phyloP scores from a whole-genome alignment of 2,113 vertebrate genomes.

The Panthera leo region DNA sequence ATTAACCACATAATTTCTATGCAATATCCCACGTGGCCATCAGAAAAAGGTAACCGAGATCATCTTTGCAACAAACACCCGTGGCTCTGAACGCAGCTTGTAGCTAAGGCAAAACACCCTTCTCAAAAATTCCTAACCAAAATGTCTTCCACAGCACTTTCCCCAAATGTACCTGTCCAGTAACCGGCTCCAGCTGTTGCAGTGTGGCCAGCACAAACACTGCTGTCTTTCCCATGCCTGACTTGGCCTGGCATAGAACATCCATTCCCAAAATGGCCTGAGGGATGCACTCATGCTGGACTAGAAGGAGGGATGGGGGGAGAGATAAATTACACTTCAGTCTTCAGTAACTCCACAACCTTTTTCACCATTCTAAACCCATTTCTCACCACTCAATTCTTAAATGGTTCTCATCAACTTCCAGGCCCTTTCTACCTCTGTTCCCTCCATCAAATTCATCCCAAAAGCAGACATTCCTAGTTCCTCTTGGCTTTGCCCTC shows the following conservation, averaged over 20 bases:
- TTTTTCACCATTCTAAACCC: neutral
- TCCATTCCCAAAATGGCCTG: constrained; percentile 93
- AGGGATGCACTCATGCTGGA: constrained; percentile 92
- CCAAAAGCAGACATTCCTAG: neutral
- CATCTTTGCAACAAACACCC: neutral
- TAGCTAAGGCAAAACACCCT: neutral
- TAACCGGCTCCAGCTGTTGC: constrained; percentile 89
- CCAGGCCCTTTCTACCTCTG: neutral
- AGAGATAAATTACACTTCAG: neutral
- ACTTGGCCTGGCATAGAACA: constrained; percentile 91
- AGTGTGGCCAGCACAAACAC: constrained; percentile 91
- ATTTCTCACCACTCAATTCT: neutral
- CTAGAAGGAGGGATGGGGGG: constrained; percentile 63
- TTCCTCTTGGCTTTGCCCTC: neutral
- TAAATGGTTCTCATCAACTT: neutral
- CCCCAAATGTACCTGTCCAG: constrained; percentile 85
- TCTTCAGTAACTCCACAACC: neutral
- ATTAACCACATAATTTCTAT: neutral
- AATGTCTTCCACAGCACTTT: neutral
- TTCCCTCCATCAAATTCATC: neutral
- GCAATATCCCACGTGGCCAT: neutral
- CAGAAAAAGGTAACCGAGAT: neutral
- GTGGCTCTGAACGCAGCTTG: neutral
- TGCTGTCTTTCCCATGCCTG: constrained; percentile 91
- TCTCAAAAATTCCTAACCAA: neutral